These are phyloP conservation scores for Hemibagrus wyckioides DNA, from an alignment of 2,113 vertebrate species.

Conservation along the genomic window DNA sequence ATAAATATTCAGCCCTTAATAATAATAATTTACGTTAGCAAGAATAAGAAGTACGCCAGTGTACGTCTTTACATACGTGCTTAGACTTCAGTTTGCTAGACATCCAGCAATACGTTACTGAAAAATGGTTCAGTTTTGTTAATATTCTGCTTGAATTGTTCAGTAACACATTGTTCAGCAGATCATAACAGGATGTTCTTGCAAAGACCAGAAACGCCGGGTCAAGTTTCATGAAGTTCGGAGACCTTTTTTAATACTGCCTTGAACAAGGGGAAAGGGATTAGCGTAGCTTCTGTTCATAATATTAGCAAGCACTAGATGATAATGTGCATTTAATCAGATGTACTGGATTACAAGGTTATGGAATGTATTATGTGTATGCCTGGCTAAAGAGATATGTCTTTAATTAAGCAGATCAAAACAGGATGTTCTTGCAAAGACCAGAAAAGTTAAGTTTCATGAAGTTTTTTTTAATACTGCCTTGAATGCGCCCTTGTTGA, in stretches of 20 bases:
- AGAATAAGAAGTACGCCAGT: not conserved
- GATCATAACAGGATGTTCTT: slow-evolving; percentile 10
- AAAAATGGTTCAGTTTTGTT: not conserved
- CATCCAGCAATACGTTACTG: not conserved
- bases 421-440: slow-evolving; percentile 7
- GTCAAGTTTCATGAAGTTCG: not conserved
- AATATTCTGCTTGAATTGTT: not conserved
- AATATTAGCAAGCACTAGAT: no score
- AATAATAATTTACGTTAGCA: not conserved
- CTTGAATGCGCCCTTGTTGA: not conserved
- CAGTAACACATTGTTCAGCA: not conserved
- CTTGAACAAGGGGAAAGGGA: no score
- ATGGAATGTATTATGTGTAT: no score
- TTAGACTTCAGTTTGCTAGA: not conserved
- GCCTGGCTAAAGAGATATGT: no score
- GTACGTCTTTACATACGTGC: not conserved
- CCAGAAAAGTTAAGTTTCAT: not conserved
- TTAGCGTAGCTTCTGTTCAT: no score
- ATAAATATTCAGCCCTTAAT: not conserved
- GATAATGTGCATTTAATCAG: no score
- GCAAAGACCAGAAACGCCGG: not conserved
- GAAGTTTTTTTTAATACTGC: not conserved
- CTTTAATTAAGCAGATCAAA: no score
- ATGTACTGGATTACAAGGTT: no score
- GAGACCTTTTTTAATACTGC: not conserved